Evolutionary conservation across 2,113 vertebrate species (phyloP), one percentile per base, ranked within the genome.

Genomic region (Sturnira hondurensis): DNA sequence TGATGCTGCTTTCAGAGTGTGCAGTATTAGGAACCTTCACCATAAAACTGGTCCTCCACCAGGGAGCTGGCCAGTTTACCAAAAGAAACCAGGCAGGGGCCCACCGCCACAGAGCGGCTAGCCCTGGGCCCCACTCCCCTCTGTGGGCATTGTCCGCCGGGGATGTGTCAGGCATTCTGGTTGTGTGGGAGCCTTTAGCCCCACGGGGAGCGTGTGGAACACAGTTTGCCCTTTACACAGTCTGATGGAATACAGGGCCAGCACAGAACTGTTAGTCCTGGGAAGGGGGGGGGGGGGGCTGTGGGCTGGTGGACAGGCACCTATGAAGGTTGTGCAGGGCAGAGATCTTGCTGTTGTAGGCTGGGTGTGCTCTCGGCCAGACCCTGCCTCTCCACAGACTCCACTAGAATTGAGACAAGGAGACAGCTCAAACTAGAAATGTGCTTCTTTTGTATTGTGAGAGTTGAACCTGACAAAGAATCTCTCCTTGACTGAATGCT

Each of bases 261-360:
- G 67, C 3, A 3, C 36, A 10, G 82, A 16, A 54, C 31, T 2
- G 13, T 43, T 1, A 33, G 80, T 20, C 8, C 19, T 0, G 3
- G 13, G 11, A 3, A 2, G 26, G 0, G 1, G 0, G 3, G 13
- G 11, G 5, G 3, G 26, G 0, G 1, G 10, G 24, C 14, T 7
- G 2, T 10, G 47, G 50, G 65, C 2, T 3, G 31, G 33, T 1
- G 26, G 71, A 31, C 5, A 24, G 3, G 3, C 1, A 10, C 26
- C 41, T 4, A 36, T 31, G 65, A 41, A 38, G 36, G 31, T 33
- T 0, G 0, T 10, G 0, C 43, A 0, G 22, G 41, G 31, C 8
- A 41, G n/a, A 36, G 28, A 33, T 11, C 22, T 89, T 24, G 26
- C 7, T 52, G 11, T 17, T 1, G 3, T 1, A 31, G 52, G n/a